Conservation (phyloP, 64 coral and sea anemone genomes). For the Pachyseris speciosa region DNA sequence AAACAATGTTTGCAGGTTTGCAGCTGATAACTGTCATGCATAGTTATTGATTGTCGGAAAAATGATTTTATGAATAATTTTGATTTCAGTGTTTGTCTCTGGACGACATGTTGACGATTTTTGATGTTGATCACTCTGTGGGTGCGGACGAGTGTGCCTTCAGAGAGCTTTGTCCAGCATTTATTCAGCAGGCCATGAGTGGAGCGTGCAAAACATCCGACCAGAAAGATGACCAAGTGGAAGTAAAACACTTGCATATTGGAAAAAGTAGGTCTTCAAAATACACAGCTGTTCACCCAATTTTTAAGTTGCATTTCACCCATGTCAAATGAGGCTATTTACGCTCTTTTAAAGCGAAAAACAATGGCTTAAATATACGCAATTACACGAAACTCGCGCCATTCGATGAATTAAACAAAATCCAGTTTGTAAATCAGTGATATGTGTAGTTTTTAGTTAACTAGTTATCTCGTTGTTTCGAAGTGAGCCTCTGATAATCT, state of each 20-base stretch:
- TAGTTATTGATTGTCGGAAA: too few relatives aligned
- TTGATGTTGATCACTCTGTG: conserved; percentile 68
- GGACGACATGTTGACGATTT: conserved; percentile 64
- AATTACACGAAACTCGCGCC: too few relatives aligned
- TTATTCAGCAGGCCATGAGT: too few relatives aligned
- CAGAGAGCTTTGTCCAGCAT: conserved; percentile 84
- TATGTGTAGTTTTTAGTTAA: too few relatives aligned
- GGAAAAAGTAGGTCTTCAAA: conserved; percentile 12
- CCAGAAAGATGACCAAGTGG: neutral
- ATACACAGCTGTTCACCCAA: neutral
- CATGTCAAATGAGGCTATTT: neutral
- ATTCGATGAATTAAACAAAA: too few relatives aligned
- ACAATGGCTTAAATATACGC: too few relatives aligned
- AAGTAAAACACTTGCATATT: neutral
- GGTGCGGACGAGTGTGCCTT: conserved; percentile 55
- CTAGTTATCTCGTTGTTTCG: too few relatives aligned
- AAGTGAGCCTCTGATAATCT: neutral
- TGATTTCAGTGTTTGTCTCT: conserved; percentile 68
- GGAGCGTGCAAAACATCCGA: conserved; percentile 45
- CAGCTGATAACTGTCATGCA: too few relatives aligned
- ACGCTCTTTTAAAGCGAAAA: too few relatives aligned
- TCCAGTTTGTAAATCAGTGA: too few relatives aligned
- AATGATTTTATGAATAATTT: neutral
- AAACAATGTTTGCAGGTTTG: too few relatives aligned
- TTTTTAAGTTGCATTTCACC: neutral